Base-by-base conservation (phyloP, 35 echinoderm and acorn worm genomes). In the Acanthaster planci region DNA sequence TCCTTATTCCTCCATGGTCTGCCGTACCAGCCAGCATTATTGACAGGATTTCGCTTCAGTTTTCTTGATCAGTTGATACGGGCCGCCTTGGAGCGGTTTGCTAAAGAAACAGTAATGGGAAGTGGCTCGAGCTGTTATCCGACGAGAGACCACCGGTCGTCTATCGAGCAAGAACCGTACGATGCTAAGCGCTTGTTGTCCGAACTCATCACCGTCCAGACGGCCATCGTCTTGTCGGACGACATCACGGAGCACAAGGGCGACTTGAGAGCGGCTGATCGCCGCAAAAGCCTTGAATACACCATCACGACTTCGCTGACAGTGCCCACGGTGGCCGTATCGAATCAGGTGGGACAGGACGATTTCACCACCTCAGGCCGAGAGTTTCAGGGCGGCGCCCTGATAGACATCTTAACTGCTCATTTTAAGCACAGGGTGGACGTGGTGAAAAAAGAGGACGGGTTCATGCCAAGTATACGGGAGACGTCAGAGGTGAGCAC, bases 201-300 rank as follows among this genome's bases (percentile, higher is more conserved):
- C 12, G 90, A 92, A 35, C 78, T 92, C 17, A 81, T 92, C n/a
- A 92, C 90, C n/a, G 90, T 92, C 7, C 90, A 92, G 67, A 87
- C 90, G 17, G 90, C 90, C 19, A 92, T 92, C 23, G 39, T 92
- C 38, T 50, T 92, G 53, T 87, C 87, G 34, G 90, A 92, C 23
- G 90, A 87, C 17, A 60, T 80, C 10, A 38, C 67, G 5, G 50
- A 76, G 14, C 84, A 88, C 26, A 78, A 31, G 64, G 34, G 26
- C 21, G 1, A 32, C 39, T 16, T 22, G 38, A 9, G 22, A 15
- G 50, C 64, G 27, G 27, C 60, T 42, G 12, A 59, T 30, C 8
- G 26, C 15, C 67, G 84, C 30, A 38, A 76, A 5, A 86, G 84
- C n/a, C 30, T 86, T 12, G 84, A 86, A 31, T 86, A 86, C 68